A percentile compares a stretch with the other conserved stretches of the same genome.
Evolutionary conservation across 2,113 vertebrate species (phyloP).

Genomic region (Sminthopsis crassicaudata): DNA sequence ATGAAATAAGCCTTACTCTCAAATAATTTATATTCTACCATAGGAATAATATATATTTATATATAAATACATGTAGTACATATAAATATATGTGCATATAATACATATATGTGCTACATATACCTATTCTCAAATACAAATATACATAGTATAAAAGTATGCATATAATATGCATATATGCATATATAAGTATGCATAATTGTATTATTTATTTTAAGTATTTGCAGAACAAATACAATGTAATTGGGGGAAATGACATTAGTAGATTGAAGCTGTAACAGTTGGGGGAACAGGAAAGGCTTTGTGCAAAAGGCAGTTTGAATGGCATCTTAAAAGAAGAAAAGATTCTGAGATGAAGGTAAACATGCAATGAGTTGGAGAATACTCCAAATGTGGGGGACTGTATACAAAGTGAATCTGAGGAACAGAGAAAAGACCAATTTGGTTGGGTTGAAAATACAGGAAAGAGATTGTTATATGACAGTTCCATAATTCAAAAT

Average conservation of each 20-base stretch:
- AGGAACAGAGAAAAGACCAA: background rate
- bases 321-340: background rate
- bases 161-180: background rate
- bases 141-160: background rate
- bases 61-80: no score
- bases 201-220: background rate
- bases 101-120: background rate
- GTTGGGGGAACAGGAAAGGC: background rate
- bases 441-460: background rate
- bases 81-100: no score
- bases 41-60: background rate
- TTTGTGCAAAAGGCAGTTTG: background rate
- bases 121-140: no score
- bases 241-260: background rate
- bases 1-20: background rate
- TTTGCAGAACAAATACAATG: background rate
- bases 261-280: background rate
- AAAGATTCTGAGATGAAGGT: background rate
- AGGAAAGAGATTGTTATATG: background rate
- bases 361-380: background rate
- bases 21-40: background rate
- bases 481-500: background rate
- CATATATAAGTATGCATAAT: background rate
- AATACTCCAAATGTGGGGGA: background rate
- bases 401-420: background rate